Conservation (phyloP, 1,140 invertebrate species). For the Platyscapa corneri region DNA sequence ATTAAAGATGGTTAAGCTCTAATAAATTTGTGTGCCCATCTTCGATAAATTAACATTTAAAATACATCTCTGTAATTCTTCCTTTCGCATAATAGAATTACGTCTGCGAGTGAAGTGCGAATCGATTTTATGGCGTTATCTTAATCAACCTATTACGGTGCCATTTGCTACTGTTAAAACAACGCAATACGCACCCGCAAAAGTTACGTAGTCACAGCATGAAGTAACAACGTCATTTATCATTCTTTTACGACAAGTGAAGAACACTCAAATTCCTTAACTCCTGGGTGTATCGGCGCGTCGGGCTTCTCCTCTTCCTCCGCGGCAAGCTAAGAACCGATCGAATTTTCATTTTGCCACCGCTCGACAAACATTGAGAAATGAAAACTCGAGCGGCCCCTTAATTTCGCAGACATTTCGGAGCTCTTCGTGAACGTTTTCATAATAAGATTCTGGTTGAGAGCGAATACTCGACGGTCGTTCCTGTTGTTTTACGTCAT, state of each 20-base stretch:
- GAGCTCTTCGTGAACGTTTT: not conserved
- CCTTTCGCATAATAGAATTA: not conserved
- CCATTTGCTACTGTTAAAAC: not conserved
- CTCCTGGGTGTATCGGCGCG: too few species aligned
- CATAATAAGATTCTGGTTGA: not conserved
- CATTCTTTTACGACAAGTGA: not conserved
- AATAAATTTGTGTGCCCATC: not conserved
- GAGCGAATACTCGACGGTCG: not conserved
- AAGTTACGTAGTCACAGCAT: not conserved
- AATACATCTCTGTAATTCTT: not conserved
- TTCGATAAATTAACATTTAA: not conserved
- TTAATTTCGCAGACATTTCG: not conserved
- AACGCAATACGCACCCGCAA: not conserved
- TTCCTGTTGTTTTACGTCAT: too few species aligned
- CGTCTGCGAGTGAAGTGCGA: not conserved
- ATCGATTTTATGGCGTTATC: slow-evolving; percentile 10
- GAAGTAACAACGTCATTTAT: not conserved
- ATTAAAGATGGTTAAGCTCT: not conserved
- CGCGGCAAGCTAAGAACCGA: too few species aligned
- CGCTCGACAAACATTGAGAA: not conserved
- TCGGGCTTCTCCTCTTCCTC: too few species aligned
- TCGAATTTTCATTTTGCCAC: too few species aligned
- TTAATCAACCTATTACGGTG: slow-evolving; percentile 7
- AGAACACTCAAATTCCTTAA: not conserved
- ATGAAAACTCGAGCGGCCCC: too few species aligned